A percentile compares a stretch with the other conserved stretches of the same genome.
These are phyloP conservation scores for Oncopodura yosiiana DNA, from an alignment of 1,140 invertebrate species.

Conservation along the genomic window DNA sequence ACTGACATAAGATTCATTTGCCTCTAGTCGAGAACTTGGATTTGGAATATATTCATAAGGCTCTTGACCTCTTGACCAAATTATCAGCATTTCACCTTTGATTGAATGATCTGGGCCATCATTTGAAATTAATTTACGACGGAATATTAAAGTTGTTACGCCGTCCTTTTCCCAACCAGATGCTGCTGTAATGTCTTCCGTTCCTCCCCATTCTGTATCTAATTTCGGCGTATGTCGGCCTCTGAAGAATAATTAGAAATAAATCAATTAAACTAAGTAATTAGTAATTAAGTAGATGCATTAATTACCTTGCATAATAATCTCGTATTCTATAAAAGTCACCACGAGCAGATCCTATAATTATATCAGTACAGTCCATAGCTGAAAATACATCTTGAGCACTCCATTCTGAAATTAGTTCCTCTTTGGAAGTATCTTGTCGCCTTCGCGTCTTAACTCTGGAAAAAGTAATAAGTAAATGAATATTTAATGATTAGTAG, in stretches of 20 bases:
- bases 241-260: slow-evolving; percentile 4
- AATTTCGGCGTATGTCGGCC: slow-evolving; percentile 66
- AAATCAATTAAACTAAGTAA: not conserved
- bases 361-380: slow-evolving; percentile 94
- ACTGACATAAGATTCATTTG: slow-evolving; percentile 49
- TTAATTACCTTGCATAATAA: slow-evolving; percentile 82
- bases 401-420: slow-evolving; percentile 17
- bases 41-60: slow-evolving; percentile 58
- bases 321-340: slow-evolving; percentile 70
- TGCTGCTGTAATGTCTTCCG: slow-evolving; percentile 72
- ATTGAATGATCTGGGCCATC: slow-evolving; percentile 7
- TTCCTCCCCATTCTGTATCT: slow-evolving; percentile 79
- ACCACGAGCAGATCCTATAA: slow-evolving; percentile 65
- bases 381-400: slow-evolving; percentile 56
- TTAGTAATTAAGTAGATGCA: slow-evolving; percentile 49
- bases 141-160: slow-evolving; percentile 76
- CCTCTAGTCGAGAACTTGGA: slow-evolving; percentile 58
- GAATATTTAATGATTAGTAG: too few relatives aligned
- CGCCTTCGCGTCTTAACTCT: too few relatives aligned
- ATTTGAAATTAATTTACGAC: slow-evolving; percentile 60
- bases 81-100: slow-evolving; percentile 62
- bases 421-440: too few relatives aligned
- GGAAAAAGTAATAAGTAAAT: too few relatives aligned
- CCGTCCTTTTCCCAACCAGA: slow-evolving; percentile 78
- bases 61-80: slow-evolving; percentile 83